Conservation (phyloP, 2,888 invertebrate genomes). For the Hesperia comma region DNA sequence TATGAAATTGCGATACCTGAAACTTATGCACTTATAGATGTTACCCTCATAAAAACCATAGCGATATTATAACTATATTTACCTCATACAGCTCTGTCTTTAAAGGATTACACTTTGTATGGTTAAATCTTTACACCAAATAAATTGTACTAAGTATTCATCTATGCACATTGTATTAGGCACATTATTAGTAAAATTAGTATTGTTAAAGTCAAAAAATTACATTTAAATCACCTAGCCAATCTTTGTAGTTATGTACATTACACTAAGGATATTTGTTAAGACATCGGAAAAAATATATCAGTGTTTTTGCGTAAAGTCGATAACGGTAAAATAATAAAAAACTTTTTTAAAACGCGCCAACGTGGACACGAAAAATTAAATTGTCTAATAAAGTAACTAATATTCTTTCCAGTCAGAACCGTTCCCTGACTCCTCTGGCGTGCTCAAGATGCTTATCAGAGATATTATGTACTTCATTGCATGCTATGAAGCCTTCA, state of each 20-base stretch:
- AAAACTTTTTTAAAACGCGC: neutral
- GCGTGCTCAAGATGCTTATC: no score
- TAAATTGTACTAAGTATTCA: conserved; percentile 4
- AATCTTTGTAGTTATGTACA: neutral
- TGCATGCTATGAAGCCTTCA: no score
- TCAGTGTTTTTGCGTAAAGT: neutral
- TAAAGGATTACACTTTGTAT: neutral
- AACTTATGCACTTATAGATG: neutral
- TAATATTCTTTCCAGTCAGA: neutral
- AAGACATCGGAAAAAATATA: neutral
- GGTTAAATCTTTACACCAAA: conserved; percentile 2
- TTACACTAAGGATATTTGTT: neutral
- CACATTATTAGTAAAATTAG: conserved; percentile 8
- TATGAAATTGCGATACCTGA: neutral
- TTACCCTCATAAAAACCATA: neutral
- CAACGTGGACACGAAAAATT: neutral
- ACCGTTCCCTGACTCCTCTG: neutral
- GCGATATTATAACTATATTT: neutral
- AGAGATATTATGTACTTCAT: no score
- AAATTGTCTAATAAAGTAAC: conserved; percentile 24
- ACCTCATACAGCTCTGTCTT: neutral
- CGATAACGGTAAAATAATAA: conserved; percentile 4
- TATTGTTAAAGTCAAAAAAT: neutral
- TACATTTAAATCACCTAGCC: neutral
- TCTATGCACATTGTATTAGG: neutral